Conservation (phyloP, 2,113 vertebrate genomes). For the Pongo pygmaeus region DNA sequence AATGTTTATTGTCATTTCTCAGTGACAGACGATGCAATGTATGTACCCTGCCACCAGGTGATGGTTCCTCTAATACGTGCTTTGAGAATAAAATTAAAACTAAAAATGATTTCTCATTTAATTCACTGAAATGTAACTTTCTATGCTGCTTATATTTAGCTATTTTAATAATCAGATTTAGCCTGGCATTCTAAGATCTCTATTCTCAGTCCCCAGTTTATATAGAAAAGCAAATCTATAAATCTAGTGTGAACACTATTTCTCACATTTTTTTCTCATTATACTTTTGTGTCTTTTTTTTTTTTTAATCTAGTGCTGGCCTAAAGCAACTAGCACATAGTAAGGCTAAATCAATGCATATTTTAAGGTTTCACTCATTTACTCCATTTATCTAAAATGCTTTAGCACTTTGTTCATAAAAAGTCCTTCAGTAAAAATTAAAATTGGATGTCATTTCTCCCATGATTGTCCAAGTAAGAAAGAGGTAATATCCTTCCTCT, state of each 20-base stretch:
- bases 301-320: not conserved
- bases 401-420: not conserved
- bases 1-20: not conserved
- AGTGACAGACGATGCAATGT: not conserved
- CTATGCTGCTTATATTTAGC: not conserved
- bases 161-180: not conserved
- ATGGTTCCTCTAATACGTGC: not conserved
- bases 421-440: not conserved
- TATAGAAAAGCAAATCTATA: not conserved
- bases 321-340: not conserved
- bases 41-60: constrained; percentile 28
- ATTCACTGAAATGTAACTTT: not conserved
- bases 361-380: not conserved
- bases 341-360: not conserved
- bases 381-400: constrained; percentile 33
- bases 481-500: not conserved
- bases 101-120: not conserved
- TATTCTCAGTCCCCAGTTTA: not conserved
- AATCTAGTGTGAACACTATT: not conserved
- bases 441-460: not conserved
- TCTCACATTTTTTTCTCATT: constrained; percentile 15
- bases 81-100: constrained; percentile 9
- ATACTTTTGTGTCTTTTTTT: not conserved
- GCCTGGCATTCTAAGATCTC: not conserved
- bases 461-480: not conserved